phyloP scores from a whole-genome alignment of 2,797 vertebrate species.

The Cercopithecus petaurista region DNA sequence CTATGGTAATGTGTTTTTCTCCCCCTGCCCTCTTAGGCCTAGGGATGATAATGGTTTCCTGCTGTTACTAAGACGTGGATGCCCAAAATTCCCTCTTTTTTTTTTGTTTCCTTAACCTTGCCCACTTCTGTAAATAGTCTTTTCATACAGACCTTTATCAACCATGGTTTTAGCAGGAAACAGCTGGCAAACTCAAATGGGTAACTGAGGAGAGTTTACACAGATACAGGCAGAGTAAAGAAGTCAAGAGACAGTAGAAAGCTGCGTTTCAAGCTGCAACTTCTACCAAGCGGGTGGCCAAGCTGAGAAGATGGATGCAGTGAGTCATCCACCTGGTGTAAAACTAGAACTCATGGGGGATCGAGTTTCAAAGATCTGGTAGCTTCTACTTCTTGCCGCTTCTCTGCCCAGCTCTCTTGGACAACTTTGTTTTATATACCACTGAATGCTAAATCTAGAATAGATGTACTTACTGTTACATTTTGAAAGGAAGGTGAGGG shows the following conservation, averaged over 20 bases:
- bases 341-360: background rate
- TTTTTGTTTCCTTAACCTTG: background rate
- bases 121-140: background rate
- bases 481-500: background rate
- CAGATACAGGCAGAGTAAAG: background rate
- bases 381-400: background rate
- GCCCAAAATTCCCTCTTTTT: background rate
- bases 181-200: background rate
- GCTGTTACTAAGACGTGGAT: background rate
- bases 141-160: background rate
- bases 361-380: background rate
- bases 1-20: background rate
- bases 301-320: background rate
- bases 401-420: background rate
- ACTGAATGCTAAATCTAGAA: background rate
- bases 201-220: background rate
- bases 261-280: background rate
- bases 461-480: background rate
- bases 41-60: background rate
- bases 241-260: background rate
- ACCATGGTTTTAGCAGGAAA: background rate
- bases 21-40: background rate
- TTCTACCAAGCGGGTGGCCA: background rate
- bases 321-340: background rate
- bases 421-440: background rate